Conservation (phyloP, 1,140 invertebrate species). For the Lamellibrachia luymesi region DNA sequence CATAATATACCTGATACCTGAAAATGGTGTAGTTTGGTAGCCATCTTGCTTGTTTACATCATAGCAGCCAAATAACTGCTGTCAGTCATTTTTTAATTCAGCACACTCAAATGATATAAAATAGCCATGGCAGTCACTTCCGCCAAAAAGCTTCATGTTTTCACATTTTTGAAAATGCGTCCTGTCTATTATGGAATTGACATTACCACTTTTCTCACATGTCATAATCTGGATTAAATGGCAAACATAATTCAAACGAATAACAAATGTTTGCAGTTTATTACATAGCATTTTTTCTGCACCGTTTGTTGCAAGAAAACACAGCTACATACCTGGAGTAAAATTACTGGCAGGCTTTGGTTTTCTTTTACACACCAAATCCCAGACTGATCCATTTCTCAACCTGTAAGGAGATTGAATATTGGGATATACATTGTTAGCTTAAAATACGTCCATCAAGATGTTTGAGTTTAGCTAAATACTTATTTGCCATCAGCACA, state of each 20-base stretch:
- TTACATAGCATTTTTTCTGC: background rate
- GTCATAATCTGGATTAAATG: background rate
- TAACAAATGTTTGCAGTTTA: background rate
- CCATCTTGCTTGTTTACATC: too few relatives aligned
- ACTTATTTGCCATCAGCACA: background rate
- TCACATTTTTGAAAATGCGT: too few relatives aligned
- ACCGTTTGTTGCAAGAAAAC: background rate
- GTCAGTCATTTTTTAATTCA: too few relatives aligned
- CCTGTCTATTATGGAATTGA: too few relatives aligned
- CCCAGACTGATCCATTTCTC: background rate
- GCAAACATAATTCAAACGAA: background rate
- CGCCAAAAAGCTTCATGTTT: too few relatives aligned
- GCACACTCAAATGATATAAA: too few relatives aligned
- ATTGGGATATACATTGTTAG: background rate
- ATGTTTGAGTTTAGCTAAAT: background rate
- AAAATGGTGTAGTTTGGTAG: too few relatives aligned
- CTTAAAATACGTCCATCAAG: background rate
- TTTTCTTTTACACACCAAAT: background rate
- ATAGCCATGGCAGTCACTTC: too few relatives aligned
- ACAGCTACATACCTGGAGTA: background rate
- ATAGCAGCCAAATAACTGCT: too few relatives aligned
- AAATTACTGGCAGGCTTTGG: background rate
- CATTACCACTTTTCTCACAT: background rate
- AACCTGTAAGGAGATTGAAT: background rate
- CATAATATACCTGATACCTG: too few relatives aligned